Evolutionary conservation across 2,888 invertebrate genomes (phyloP).

Genomic region (Oxytorus armatus): DNA sequence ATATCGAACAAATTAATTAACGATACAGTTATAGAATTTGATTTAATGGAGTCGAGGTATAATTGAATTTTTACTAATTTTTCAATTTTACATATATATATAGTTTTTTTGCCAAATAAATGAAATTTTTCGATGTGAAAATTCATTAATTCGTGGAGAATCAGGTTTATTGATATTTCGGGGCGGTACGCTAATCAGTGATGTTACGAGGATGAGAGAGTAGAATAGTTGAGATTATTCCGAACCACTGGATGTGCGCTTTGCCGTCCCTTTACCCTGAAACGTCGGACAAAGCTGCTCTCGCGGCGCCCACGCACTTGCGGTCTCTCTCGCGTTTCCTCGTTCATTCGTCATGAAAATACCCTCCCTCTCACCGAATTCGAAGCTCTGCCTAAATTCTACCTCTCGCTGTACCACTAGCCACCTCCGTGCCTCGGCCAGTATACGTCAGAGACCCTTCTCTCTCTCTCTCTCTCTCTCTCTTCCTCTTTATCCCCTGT

Average conservation of each 20-base stretch:
- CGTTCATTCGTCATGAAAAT: conserved; percentile 78
- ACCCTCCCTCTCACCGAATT: conserved; percentile 52
- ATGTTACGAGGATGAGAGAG: conserved; percentile 30
- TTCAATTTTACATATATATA: no score
- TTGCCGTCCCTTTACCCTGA: conserved; percentile 62
- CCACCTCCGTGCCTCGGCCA: conserved; percentile 17
- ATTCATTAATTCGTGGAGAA: background rate
- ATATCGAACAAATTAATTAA: no score
- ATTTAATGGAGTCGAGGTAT: no score
- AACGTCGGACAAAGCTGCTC: conserved; percentile 74
- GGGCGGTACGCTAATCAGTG: conserved; percentile 21
- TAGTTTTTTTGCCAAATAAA: no score
- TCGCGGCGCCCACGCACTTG: conserved; percentile 74
- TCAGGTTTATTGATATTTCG: conserved; percentile 2
- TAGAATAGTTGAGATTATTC: conserved; percentile 53
- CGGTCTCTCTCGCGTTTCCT: conserved; percentile 66
- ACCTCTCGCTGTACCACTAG: conserved; percentile 33
- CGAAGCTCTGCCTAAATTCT: conserved; percentile 43
- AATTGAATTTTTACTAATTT: no score
- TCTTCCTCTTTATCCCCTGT: background rate
- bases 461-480: conserved; percentile 31
- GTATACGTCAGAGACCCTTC: conserved; percentile 27
- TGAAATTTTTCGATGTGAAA: background rate
- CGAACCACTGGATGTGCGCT: conserved; percentile 71
- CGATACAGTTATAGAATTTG: no score